Evolutionary conservation across 2,888 invertebrate species (phyloP).

Genomic region (Melanargia galathea): DNA sequence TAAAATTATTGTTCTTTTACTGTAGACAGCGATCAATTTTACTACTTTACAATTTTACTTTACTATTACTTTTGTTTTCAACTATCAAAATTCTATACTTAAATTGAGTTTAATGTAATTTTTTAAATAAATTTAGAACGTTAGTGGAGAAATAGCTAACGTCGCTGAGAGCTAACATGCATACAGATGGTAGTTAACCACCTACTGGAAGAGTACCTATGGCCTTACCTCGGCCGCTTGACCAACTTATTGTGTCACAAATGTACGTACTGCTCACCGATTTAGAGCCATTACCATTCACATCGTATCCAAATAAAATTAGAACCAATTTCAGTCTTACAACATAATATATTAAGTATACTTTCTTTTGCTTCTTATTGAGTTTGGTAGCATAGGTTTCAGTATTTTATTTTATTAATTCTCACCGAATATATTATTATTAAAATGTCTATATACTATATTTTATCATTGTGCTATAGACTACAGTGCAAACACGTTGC

Average conservation of each 20-base stretch:
- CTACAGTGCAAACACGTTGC: background rate
- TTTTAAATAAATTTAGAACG: conserved; percentile 3
- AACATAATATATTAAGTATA: conserved; percentile 39
- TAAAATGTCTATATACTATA: too few species aligned
- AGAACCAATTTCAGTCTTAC: conserved; percentile 52
- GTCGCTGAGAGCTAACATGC: conserved; percentile 41
- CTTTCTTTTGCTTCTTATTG: conserved; percentile 11
- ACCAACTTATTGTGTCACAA: conserved; percentile 67
- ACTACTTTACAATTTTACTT: too few species aligned
- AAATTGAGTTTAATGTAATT: background rate
- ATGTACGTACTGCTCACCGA: conserved; percentile 53
- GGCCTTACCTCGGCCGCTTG: conserved; percentile 61
- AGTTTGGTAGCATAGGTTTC: background rate
- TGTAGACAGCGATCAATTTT: too few species aligned
- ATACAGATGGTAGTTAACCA: conserved; percentile 59
- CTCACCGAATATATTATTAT: too few species aligned
- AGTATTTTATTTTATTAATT: too few species aligned
- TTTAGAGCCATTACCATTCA: conserved; percentile 71
- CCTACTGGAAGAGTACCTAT: conserved; percentile 47
- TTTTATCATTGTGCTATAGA: background rate
- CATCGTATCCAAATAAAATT: conserved; percentile 53
- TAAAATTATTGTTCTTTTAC: too few species aligned
- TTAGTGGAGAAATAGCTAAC: conserved; percentile 4
- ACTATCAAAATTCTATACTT: background rate
- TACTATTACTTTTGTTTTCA: too few species aligned